Percentiles rank a stretch among this genome's conserved stretches.
Evolutionary conservation across 2,888 invertebrate genomes (phyloP).

Genomic region (Scaptomyza tumidula): DNA sequence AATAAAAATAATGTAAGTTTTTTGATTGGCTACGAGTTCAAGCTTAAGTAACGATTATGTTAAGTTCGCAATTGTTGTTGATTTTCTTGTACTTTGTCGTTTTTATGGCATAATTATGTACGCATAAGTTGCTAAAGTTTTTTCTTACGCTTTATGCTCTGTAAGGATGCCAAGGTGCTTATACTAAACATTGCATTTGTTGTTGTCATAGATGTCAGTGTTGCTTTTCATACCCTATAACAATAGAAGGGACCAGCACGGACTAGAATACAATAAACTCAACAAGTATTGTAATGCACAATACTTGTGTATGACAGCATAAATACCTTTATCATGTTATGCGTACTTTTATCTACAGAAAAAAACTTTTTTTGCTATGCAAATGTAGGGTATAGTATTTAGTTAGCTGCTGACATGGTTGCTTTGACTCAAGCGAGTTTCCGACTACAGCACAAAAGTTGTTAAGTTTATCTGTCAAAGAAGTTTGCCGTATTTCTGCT

Average conservation of each 20-base stretch:
- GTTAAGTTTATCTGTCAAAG: constrained; percentile 53
- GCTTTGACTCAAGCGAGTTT: neutral
- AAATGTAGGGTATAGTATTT: constrained; percentile 8
- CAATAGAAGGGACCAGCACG: neutral
- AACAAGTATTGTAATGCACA: neutral
- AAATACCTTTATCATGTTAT: constrained; percentile 1
- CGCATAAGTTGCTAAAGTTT: constrained; percentile 82
- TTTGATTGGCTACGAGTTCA: neutral
- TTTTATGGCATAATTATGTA: constrained; percentile 75
- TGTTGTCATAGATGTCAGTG: constrained; percentile 23
- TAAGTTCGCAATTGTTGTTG: constrained; percentile 21
- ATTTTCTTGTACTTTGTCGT: constrained; percentile 23
- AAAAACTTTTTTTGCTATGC: neutral
- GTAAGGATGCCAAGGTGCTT: constrained; percentile 25
- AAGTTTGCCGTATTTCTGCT: constrained; percentile 40
- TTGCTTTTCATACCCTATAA: constrained; percentile 9
- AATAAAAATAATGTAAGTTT: too few relatives aligned
- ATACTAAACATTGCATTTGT: constrained; percentile 53
- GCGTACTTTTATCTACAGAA: neutral
- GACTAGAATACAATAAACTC: neutral
- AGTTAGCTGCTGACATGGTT: neutral
- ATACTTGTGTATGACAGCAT: neutral
- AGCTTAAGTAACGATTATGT: neutral
- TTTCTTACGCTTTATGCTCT: constrained; percentile 63
- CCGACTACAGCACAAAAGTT: constrained; percentile 4